Percentiles rank a stretch among this genome's conserved stretches.
Evolutionary conservation across 1,140 invertebrate species (phyloP).

Genomic region (Coelopa frigida): DNA sequence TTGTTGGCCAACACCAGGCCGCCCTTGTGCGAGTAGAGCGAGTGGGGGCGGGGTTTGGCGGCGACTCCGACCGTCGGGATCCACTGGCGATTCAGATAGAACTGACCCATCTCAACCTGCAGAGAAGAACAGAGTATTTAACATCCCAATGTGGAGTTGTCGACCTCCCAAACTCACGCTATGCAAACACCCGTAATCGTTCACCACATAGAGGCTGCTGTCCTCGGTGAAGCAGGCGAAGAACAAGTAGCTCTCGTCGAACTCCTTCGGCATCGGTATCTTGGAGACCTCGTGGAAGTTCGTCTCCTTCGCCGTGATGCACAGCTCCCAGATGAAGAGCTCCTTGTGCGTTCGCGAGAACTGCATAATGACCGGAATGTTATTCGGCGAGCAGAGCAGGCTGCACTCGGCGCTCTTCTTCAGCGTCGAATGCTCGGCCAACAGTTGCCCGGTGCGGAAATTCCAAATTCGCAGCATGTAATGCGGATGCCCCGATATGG

Average conservation of each 20-base stretch:
- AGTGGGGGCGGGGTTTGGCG: not conserved
- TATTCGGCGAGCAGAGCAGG: constrained; percentile 3
- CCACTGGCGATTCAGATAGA: constrained; percentile 7
- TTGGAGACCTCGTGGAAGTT: constrained; percentile 20
- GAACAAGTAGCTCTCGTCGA: constrained; percentile 11
- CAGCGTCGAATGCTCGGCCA: constrained; percentile 14
- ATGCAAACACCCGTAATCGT: constrained; percentile 23
- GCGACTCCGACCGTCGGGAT: not conserved
- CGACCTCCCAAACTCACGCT: not conserved
- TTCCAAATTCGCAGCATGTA: constrained; percentile 26
- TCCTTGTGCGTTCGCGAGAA: constrained; percentile 21
- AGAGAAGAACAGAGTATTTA: not conserved
- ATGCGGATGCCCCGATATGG: constrained; percentile 20
- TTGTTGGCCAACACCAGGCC: constrained; percentile 22
- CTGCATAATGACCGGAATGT: constrained; percentile 25
- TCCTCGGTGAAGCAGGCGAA: constrained; percentile 24
- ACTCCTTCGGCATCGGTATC: constrained; percentile 18
- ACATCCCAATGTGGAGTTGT: not conserved
- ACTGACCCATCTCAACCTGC: constrained; percentile 11
- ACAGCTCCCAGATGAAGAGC: constrained; percentile 26
- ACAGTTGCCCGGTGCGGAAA: constrained; percentile 20
- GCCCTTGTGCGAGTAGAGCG: constrained; percentile 9
- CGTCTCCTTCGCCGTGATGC: not conserved
- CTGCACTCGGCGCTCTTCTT: constrained; percentile 1
- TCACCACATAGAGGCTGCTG: constrained; percentile 21